Evolutionary conservation across 2,797 vertebrate genomes (phyloP).

Genomic region (Helarctos malayanus): DNA sequence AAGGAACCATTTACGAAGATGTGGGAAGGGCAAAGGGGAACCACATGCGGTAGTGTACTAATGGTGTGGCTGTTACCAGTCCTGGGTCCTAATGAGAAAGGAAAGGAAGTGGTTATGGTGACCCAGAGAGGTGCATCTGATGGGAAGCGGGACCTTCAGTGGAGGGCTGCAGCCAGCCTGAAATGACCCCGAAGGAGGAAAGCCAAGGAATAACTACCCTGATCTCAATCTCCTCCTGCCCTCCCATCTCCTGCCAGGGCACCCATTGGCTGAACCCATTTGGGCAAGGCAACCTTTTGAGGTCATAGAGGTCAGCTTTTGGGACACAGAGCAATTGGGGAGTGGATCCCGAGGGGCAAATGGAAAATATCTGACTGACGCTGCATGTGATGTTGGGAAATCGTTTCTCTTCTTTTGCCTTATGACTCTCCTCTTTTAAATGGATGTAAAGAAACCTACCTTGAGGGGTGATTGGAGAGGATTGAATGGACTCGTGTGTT

Average conservation of each 20-base stretch:
- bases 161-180: not conserved
- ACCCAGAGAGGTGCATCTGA: not conserved
- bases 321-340: not conserved
- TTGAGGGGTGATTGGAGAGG: not conserved
- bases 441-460: not conserved
- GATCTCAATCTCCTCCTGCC: not conserved
- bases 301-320: not conserved
- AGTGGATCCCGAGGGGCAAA: not conserved
- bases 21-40: not conserved
- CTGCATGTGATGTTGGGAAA: not conserved
- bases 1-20: constrained; percentile 37
- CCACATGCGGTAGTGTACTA: not conserved
- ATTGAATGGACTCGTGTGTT: not conserved
- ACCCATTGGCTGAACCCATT: not conserved
- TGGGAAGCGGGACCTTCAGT: not conserved
- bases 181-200: not conserved
- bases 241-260: not conserved
- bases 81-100: not conserved
- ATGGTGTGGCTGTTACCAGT: not conserved
- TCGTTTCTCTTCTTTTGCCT: not conserved
- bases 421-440: not conserved
- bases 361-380: not conserved
- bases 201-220: not conserved
- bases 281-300: not conserved
- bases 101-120: not conserved